Evolutionary conservation across 2,113 vertebrate genomes (phyloP), one percentile per base, ranked within the genome.

Genomic region (Acanthisitta chloris): DNA sequence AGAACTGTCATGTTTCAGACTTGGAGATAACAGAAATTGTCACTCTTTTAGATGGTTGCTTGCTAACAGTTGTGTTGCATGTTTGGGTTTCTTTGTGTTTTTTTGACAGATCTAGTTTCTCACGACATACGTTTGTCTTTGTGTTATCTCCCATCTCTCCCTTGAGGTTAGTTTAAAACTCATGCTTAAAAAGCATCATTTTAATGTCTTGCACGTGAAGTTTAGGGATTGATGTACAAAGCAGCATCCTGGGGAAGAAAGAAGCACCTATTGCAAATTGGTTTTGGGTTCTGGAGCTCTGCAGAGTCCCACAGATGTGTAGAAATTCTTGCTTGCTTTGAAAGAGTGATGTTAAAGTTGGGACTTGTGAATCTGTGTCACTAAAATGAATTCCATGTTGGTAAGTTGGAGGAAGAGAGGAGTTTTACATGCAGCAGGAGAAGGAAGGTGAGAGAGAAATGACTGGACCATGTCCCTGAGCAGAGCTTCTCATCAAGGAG

Each of bases 271-370:
- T 24, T 61, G 14, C 34, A 81, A 51, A 51, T 90, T 65, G 18
- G 14, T 81, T 88, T 71, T 73, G 71, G 21, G 28, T 57, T 83
- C 57, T 89, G 59, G n/a, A 86, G 24, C 8, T 18, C 46, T 62
- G 42, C 51, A 43, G 17, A 58, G 36, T 69, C 15, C 38, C 36
- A 55, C 31, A 70, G 46, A 72, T 0, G 0, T 21, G 9, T 28
- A 73, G 72, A 73, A 81, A 86, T 73, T 77, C 69, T 65, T 83
- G 15, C 40, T 79, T 0, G 0, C 25, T 88, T 91, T 57, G 54
- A 77, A 59, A 21, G 69, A 77, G 23, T 25, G 12, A 58, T 48
- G 16, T 57, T 15, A 43, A 87, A 86, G 20, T 33, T 58, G 28
- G 36, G 34, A 49, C 69, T 82, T 55, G 34, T 79, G 66, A 46